Percentiles rank a stretch among this genome's conserved stretches.
These are phyloP conservation scores for Margarornis squamiger DNA, from an alignment of 2,797 vertebrate genomes.

Conservation along the genomic window DNA sequence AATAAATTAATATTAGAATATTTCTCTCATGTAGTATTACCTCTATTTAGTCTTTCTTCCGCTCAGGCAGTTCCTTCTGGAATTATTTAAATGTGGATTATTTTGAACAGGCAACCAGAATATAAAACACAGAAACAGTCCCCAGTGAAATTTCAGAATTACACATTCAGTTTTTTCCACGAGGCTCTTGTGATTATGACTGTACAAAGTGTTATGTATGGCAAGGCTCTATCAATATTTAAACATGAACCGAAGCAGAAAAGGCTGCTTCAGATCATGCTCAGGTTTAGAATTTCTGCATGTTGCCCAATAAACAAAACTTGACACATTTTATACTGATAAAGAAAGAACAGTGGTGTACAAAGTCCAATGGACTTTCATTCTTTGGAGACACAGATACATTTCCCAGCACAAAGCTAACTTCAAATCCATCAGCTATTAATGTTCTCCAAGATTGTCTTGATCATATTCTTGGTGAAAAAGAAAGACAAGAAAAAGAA, in stretches of 20 bases:
- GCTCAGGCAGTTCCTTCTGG: not conserved
- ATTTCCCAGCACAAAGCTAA: not conserved
- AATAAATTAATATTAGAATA: conserved; percentile 3
- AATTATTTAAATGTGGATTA: conserved; percentile 22
- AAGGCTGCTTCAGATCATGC: not conserved
- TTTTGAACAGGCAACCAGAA: conserved; percentile 1
- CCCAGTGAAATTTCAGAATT: not conserved
- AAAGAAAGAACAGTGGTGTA: not conserved
- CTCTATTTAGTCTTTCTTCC: not conserved
- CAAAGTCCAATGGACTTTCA: not conserved
- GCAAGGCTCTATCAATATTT: not conserved
- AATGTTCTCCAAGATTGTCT: not conserved
- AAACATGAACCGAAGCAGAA: not conserved
- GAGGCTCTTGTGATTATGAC: not conserved
- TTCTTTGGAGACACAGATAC: not conserved
- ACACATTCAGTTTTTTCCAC: not conserved
- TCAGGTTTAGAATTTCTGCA: not conserved
- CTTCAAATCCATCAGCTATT: not conserved
- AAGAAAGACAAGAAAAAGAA: not conserved
- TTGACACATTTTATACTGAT: not conserved
- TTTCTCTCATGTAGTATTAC: not conserved
- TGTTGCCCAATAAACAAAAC: not conserved
- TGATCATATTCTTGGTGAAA: not conserved
- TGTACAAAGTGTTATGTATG: not conserved
- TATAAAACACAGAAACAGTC: not conserved